These are phyloP conservation scores for Ferrisia virgata DNA, from an alignment of 2,888 invertebrate genomes.

Conservation along the genomic window DNA sequence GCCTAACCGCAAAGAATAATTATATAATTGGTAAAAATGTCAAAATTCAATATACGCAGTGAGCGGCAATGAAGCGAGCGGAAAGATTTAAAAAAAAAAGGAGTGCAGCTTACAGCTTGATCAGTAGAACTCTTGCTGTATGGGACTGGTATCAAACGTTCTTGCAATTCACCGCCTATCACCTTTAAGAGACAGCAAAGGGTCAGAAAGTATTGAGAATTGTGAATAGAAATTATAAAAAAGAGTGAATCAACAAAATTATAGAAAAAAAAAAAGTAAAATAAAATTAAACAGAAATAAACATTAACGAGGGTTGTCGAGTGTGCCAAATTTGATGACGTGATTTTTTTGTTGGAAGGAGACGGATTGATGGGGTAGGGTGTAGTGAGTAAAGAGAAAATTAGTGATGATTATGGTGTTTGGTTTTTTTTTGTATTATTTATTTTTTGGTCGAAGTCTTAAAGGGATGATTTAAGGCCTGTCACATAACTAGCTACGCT, in stretches of 20 bases:
- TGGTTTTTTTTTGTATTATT: too few relatives aligned
- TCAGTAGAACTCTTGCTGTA: slow-evolving; percentile 99
- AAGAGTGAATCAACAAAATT: slow-evolving; percentile 29
- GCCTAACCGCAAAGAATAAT: neutral
- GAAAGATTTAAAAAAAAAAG: slow-evolving; percentile 48
- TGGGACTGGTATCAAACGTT: slow-evolving; percentile 99
- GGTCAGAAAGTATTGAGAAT: slow-evolving; percentile 43
- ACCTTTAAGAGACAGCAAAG: slow-evolving; percentile 72
- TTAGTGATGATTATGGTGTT: too few relatives aligned
- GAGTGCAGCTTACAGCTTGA: slow-evolving; percentile 93
- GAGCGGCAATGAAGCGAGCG: slow-evolving; percentile 41
- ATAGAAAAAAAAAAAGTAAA: slow-evolving; percentile 15
- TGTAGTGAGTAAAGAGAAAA: too few relatives aligned
- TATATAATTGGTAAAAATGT: neutral
- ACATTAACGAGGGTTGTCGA: slow-evolving; percentile 12
- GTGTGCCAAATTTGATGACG: slow-evolving; percentile 1
- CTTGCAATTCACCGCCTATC: slow-evolving; percentile 99
- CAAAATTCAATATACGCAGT: slow-evolving; percentile 22
- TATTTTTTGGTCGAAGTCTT: too few relatives aligned
- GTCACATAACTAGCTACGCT: too few relatives aligned
- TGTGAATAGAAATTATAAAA: slow-evolving; percentile 32
- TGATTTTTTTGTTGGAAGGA: neutral
- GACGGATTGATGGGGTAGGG: too few relatives aligned
- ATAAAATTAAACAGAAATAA: slow-evolving; percentile 21
- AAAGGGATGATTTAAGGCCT: too few relatives aligned